A percentile compares a stretch with the other conserved stretches of the same genome.
Conservation (phyloP, 2,113 vertebrate genomes). For the Oncorhynchus keta region DNA sequence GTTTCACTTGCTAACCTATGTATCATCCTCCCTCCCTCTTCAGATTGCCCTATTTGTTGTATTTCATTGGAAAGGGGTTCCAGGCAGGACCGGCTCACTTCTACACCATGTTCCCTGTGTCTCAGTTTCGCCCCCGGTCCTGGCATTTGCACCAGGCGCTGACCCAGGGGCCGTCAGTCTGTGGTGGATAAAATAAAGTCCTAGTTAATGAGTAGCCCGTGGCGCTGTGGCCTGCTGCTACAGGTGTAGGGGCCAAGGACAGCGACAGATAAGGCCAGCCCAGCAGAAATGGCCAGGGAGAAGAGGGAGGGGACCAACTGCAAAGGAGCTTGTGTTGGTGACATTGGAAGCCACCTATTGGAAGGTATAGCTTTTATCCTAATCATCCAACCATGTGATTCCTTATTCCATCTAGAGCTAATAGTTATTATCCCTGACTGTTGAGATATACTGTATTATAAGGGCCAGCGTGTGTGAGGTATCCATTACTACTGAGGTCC, state of each 20-base stretch:
- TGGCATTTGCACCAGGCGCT: neutral
- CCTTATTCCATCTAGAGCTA: too few species aligned
- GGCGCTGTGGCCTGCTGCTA: slow-evolving; percentile 37
- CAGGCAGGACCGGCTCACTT: neutral
- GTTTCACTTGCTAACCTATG: neutral
- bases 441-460: neutral
- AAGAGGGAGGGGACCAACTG: slow-evolving; percentile 4
- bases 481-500: neutral
- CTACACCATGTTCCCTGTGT: neutral
- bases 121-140: neutral
- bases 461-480: neutral
- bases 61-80: neutral
- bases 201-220: slow-evolving; percentile 56
- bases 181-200: slow-evolving; percentile 52
- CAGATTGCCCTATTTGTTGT: neutral
- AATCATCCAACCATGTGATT: too few species aligned
- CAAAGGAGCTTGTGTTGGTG: too few species aligned
- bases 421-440: too few species aligned
- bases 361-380: slow-evolving; percentile 20
- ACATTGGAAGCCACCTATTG: too few species aligned
- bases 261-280: slow-evolving; percentile 46
- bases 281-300: neutral
- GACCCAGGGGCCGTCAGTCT: slow-evolving; percentile 16
- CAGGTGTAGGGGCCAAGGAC: slow-evolving; percentile 62
- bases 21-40: neutral